Evolutionary conservation across 2,113 vertebrate genomes (phyloP), one percentile per base, ranked within the genome.

Genomic region (Otus sunia): DNA sequence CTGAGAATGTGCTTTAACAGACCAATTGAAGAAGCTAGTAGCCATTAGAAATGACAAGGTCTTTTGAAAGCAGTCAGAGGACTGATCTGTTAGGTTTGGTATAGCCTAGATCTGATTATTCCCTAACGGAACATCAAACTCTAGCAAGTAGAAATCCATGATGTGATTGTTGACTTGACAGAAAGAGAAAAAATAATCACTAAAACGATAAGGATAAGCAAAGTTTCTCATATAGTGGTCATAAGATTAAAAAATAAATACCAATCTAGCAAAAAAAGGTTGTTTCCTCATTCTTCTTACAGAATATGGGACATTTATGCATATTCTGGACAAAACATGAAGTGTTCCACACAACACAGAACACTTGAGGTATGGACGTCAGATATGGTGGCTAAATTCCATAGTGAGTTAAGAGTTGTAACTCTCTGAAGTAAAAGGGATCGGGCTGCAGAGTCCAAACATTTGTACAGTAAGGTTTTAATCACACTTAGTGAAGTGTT

Each of bases 221-320:
- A 91, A 66, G 92, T 94, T 97, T 97, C 95, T 94, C 88, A 96
- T 97, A 98, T 96, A 98, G 98, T 98, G 98, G 98, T 98, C 97
- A 98, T 91, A 97, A 95, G 95, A 94, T 92, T 94, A 93, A 96
- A 97, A 98, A 98, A 98, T 97, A 98, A 98, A 98, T 98, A 98
- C 97, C 97, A 96, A 96, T 97, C 96, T 97, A 96, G 90, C 86
- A 92, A 88, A 88, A 87, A 81, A 96, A 47, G 87, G 92, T 72
- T 95, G 92, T 84, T 97, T 97, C 66, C 92, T 95, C 85, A 82
- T 94, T 52, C 94, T 86, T 96, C 90, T 96, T 83, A 98, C 72
- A 97, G 93, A 97, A 94, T 94, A 97, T 47, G 94, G 97, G 96
- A 97, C 84, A 88, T 96, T 91, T 94, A 94, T 91, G 92, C 69